phyloP scores from a whole-genome alignment of 2,888 invertebrate genomes.

The Capitulum mitella region DNA sequence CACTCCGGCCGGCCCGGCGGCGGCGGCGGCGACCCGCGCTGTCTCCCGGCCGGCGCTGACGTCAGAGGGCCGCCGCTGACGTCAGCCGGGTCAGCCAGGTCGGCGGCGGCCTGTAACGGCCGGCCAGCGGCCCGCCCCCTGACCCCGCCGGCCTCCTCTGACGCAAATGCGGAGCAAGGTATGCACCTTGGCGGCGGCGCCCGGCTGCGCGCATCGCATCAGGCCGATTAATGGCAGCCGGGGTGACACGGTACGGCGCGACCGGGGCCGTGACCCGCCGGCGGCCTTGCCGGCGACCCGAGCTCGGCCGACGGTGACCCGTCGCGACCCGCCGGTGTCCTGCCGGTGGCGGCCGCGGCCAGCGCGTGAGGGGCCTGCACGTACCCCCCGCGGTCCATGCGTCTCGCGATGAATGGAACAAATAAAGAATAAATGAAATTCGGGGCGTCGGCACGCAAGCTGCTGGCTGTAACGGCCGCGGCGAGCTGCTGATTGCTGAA shows the following conservation, averaged over 20 bases:
- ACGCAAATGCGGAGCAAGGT: neutral
- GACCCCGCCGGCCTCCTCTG: neutral
- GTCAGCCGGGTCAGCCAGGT: conserved; percentile 3
- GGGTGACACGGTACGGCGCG: neutral
- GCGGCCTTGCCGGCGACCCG: neutral
- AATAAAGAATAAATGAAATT: no score
- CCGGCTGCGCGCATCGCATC: neutral
- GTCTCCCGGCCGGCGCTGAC: neutral
- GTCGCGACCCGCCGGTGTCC: neutral
- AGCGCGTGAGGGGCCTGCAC: no score
- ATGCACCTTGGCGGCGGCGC: neutral
- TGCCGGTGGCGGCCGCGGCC: no score
- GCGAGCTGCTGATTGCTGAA: no score
- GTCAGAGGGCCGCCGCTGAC: neutral
- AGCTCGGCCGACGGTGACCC: neutral
- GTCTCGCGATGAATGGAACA: no score
- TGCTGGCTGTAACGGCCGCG: no score
- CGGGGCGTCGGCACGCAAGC: no score
- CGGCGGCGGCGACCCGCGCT: neutral
- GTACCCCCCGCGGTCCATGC: no score
- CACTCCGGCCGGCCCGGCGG: neutral
- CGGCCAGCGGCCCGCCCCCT: neutral
- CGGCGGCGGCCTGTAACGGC: neutral
- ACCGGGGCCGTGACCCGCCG: neutral
- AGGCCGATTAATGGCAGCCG: neutral